Percentiles rank a stretch among this genome's conserved stretches.
These are phyloP conservation scores for Tokudaia muenninki DNA, from an alignment of 2,797 vertebrate species.

Conservation along the genomic window DNA sequence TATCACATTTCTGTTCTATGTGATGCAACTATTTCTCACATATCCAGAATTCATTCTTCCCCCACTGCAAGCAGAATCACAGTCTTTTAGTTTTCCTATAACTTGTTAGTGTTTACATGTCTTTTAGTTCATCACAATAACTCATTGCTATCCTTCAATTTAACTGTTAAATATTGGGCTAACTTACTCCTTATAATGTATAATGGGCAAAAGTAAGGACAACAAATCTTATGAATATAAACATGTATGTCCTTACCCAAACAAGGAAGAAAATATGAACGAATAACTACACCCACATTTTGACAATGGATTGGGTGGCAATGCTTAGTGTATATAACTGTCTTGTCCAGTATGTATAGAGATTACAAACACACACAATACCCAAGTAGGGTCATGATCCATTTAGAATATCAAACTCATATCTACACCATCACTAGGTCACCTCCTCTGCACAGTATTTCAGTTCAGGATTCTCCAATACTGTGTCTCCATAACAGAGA, in stretches of 20 bases:
- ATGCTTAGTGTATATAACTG: background rate
- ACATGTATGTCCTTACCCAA: background rate
- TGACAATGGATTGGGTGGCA: background rate
- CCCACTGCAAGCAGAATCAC: background rate
- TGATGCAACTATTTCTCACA: background rate
- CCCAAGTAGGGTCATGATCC: background rate
- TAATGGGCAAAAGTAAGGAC: background rate
- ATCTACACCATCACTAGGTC: background rate
- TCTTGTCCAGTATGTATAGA: background rate
- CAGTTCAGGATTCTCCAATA: background rate
- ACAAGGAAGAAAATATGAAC: conserved; percentile 12
- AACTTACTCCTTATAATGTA: background rate
- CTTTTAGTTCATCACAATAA: conserved; percentile 1
- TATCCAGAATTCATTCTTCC: background rate
- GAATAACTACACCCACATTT: background rate
- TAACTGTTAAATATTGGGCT: conserved; percentile 8
- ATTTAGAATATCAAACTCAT: background rate
- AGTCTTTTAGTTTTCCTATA: conserved; percentile 27
- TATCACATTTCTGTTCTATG: background rate
- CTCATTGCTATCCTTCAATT: background rate
- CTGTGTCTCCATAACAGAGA: background rate
- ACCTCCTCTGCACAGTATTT: background rate
- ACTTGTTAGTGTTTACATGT: background rate
- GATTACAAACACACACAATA: background rate
- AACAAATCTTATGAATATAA: background rate